Conservation (phyloP, 2,113 vertebrate species). For the Triplophysa siluroides region DNA sequence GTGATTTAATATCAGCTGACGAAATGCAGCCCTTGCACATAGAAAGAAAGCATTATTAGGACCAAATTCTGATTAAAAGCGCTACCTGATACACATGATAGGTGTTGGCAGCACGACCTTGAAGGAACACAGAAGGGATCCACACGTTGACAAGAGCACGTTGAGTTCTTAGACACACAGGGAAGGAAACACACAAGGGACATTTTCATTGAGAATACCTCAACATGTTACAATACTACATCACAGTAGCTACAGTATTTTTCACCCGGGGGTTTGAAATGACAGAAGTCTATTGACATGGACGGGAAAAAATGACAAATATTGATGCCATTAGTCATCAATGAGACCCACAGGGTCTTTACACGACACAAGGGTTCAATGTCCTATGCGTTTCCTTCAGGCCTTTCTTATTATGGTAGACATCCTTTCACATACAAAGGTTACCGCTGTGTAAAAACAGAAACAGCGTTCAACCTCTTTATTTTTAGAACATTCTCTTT, state of each 20-base stretch:
- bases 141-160: constrained; percentile 98
- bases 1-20: too few species aligned
- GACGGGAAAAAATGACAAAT: not conserved
- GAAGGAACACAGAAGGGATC: constrained; percentile 98
- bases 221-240: not conserved
- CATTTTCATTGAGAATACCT: not conserved
- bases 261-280: not conserved
- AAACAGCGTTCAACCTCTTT: constrained; percentile 10
- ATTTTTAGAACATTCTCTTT: constrained; percentile 36
- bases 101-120: constrained; percentile 91
- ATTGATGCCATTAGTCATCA: not conserved
- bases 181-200: constrained; percentile 4
- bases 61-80: not conserved
- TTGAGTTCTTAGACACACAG: constrained; percentile 80
- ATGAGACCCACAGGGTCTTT: not conserved
- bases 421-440: constrained; percentile 19
- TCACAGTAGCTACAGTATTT: not conserved
- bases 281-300: not conserved
- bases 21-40: not conserved
- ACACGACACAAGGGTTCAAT: not conserved
- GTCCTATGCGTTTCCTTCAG: not conserved
- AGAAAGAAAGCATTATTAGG: not conserved
- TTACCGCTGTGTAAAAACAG: constrained; percentile 25
- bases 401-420: not conserved
- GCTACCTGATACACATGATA: constrained; percentile 97